Conservation (phyloP, 1,140 invertebrate species). For the Zaprionus davidi region DNA sequence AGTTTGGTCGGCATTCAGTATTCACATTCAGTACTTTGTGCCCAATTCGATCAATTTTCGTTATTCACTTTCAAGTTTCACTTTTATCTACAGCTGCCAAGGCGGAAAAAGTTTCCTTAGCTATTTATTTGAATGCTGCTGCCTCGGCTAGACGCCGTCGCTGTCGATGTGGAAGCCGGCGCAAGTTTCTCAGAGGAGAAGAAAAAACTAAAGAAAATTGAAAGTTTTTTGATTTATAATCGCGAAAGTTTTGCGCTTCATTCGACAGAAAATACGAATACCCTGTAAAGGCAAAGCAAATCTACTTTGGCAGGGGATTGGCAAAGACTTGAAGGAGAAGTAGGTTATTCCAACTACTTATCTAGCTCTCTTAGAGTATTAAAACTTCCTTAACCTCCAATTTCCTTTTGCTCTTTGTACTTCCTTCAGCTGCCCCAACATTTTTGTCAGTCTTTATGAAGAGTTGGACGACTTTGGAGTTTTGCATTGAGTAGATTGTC, state of each 20-base stretch:
- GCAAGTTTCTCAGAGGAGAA: constrained; percentile 49
- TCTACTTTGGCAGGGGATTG: neutral
- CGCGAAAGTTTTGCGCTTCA: constrained; percentile 67
- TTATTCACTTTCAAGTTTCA: constrained; percentile 60
- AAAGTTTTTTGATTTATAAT: constrained; percentile 79
- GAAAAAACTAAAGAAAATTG: constrained; percentile 59
- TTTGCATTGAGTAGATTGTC: constrained; percentile 28
- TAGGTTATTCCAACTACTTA: neutral
- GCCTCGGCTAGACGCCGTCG: constrained; percentile 55
- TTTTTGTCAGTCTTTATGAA: constrained; percentile 6
- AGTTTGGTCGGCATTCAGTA: neutral
- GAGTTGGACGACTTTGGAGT: constrained; percentile 34
- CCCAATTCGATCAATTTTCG: constrained; percentile 73
- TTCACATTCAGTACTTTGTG: constrained; percentile 29
- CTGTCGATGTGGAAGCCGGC: neutral
- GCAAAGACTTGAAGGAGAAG: neutral
- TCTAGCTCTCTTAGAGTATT: constrained; percentile 7
- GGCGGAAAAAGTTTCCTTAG: constrained; percentile 52
- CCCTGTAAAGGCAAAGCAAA: neutral
- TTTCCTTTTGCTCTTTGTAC: neutral
- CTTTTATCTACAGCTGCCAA: constrained; percentile 48
- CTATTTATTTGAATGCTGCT: constrained; percentile 38
- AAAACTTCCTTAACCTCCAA: neutral
- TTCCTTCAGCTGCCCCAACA: constrained; percentile 6
- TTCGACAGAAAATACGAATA: constrained; percentile 38